Evolutionary conservation across 1,140 invertebrate genomes (phyloP), one percentile per base, ranked within the genome.

Genomic region (Bombus fervidus): DNA sequence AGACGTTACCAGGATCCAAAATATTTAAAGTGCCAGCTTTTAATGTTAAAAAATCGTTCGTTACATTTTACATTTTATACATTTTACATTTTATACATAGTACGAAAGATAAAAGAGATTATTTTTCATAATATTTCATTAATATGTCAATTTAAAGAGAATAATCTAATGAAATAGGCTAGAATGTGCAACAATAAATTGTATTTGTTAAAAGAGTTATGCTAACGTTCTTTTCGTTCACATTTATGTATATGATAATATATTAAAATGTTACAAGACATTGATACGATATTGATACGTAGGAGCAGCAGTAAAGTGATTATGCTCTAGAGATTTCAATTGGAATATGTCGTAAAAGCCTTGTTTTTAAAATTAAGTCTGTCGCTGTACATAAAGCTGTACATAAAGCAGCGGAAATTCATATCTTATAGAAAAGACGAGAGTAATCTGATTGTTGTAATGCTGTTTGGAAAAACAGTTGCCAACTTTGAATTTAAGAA

Each of bases 1-100:
- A 13, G 25, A 71, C 68, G 68, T 72, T 84, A 84, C 82, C 75
- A 84, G 47, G 75, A 71, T 69, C 41, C 66, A 69, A 59, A 79
- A 34, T 34, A 69, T 74, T 37, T 75, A 4, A 75, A 62, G 28
- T 62, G 37, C 34, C 37, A 75, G 28, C 73, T 25, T 47, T 10
- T 75, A 75, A 53, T 64, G 15, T 22, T 62, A 77, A n/a, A 39
- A n/a, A 39, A 39, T 64, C 6, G 28, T 62, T 62, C 34, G 0
- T 57, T 64, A 64, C 18, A 25, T 8, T 53, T 22, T 53, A 53
- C 47, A 53, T 18, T 34, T 53, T 62, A 62, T 62, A 62, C 18
- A 25, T 6, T 53, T 18, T 53, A 53, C 47, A 53, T n/a, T n/a
- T n/a, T 22, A 53, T 53, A 53, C 41, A 28, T 39, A 28, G 13